Conservation (phyloP, 1,140 invertebrate species). For the Lordiphosa stackelbergi region DNA sequence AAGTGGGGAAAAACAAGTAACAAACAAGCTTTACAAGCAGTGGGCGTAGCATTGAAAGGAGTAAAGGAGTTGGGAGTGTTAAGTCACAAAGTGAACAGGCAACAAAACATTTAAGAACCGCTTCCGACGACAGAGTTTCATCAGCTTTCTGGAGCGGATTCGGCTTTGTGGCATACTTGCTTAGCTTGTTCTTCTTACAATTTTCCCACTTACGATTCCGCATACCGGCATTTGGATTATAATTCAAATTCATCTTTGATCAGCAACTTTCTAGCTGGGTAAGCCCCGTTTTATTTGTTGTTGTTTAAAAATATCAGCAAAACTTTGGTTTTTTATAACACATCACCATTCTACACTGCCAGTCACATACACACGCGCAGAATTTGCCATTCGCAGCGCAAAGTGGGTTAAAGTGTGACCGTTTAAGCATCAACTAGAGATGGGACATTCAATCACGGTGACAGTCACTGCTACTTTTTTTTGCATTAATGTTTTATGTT, state of each 20-base stretch:
- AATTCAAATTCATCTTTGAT: conserved; percentile 75
- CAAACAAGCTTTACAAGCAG: conserved; percentile 58
- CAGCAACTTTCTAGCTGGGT: neutral
- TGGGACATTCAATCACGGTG: too few relatives aligned
- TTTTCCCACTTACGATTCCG: conserved; percentile 78
- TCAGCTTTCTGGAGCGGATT: conserved; percentile 14
- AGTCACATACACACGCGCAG: too few relatives aligned
- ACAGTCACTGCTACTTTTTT: too few relatives aligned
- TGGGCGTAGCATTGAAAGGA: neutral
- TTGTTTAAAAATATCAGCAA: conserved; percentile 30
- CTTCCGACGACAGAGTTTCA: conserved; percentile 6
- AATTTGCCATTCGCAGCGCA: neutral
- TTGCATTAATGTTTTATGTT: too few relatives aligned
- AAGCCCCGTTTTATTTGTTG: conserved; percentile 1
- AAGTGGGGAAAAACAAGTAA: conserved; percentile 19
- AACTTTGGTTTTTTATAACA: conserved; percentile 25
- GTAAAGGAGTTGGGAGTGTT: neutral
- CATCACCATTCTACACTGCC: conserved; percentile 12
- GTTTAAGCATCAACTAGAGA: neutral
- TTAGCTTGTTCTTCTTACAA: conserved; percentile 70
- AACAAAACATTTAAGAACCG: conserved; percentile 7
- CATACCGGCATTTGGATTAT: conserved; percentile 78
- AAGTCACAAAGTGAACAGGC: conserved; percentile 2
- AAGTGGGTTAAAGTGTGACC: conserved; percentile 2
- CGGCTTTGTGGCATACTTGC: conserved; percentile 63